Evolutionary conservation across 2,113 vertebrate species (phyloP).

Genomic region (Gasterosteus aculeatus): DNA sequence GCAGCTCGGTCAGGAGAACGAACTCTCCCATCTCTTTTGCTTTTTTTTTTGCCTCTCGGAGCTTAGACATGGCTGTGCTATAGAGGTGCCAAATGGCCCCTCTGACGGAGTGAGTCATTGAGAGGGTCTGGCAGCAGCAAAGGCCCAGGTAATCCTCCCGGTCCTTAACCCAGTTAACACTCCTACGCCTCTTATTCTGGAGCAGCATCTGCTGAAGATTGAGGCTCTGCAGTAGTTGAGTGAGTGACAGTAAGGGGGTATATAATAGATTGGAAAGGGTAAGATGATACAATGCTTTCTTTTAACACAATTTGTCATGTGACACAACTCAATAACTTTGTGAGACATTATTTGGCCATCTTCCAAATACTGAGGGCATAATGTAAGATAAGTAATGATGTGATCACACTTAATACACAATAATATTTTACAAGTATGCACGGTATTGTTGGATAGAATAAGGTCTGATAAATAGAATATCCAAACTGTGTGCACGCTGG

Average conservation of each 20-base stretch:
- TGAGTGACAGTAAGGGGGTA: slow-evolving; percentile 24
- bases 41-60: slow-evolving; percentile 8
- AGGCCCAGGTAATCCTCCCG: slow-evolving; percentile 54
- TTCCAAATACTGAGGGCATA: slow-evolving; percentile 1
- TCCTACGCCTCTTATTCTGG: slow-evolving; percentile 20
- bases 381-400: neutral
- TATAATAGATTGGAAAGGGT: slow-evolving; percentile 8
- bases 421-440: neutral
- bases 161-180: slow-evolving; percentile 60
- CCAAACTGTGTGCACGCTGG: slow-evolving; percentile 26
- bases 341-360: neutral
- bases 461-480: neutral
- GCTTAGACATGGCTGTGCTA: slow-evolving; percentile 27
- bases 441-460: neutral
- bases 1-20: slow-evolving; percentile 24
- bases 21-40: slow-evolving; percentile 11
- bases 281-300: neutral
- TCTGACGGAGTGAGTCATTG: slow-evolving; percentile 49
- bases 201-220: slow-evolving; percentile 12
- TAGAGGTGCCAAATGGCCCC: slow-evolving; percentile 48
- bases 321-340: neutral
- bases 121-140: slow-evolving; percentile 39
- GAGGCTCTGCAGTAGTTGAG: slow-evolving; percentile 10
- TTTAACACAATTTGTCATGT: neutral
- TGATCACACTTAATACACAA: neutral